Base-by-base conservation (phyloP, 2,888 invertebrate genomes). In the Drosophila affinis region DNA sequence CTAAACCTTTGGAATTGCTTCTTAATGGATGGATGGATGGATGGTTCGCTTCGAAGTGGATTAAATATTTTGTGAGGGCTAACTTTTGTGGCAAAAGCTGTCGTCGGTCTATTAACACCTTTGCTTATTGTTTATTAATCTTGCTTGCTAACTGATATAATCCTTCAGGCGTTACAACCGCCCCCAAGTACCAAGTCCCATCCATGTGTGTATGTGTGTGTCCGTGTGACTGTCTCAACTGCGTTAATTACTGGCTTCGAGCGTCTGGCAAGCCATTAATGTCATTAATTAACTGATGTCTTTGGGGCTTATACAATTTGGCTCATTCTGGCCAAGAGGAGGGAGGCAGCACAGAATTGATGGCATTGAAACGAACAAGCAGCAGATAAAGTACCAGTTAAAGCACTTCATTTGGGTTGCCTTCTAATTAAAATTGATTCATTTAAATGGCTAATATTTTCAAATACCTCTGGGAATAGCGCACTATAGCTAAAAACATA, bases 271-370 rank as follows among this genome's bases (percentile, higher is more conserved):
- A 59, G 47, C 62, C 70, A 65, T 85, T 82, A 88, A 88, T 79
- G 67, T 60, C 62, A 67, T 78, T 88, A 86, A 84, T 84, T 83
- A 84, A 83, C 78, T 71, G 88, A 86, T 88, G 78, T 73, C 68
- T 63, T 79, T 60, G 72, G 53, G 77, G 65, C 59, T 61, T 14
- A 55, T 47, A 57, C 68, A 72, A 76, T 76, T 73, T 71, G 72
- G 59, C 63, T 44, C 72, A 76, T 69, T 69, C 7, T 21, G 12
- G 14, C 24, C 47, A 24, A 47, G 34, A 18, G 14, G 46, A 52
- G 17, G 21, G 21, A 18, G 18, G 21, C 21, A 17, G n/a, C 17
- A 21, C 34, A 4, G 52, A 68, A 57, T 68, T 53, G 70, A 58
- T 57, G 58, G 52, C 69, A 53, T 69, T 68, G 57, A 58, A 72